phyloP scores from a whole-genome alignment of 2,113 vertebrate genomes.

The Tyrannus savana region DNA sequence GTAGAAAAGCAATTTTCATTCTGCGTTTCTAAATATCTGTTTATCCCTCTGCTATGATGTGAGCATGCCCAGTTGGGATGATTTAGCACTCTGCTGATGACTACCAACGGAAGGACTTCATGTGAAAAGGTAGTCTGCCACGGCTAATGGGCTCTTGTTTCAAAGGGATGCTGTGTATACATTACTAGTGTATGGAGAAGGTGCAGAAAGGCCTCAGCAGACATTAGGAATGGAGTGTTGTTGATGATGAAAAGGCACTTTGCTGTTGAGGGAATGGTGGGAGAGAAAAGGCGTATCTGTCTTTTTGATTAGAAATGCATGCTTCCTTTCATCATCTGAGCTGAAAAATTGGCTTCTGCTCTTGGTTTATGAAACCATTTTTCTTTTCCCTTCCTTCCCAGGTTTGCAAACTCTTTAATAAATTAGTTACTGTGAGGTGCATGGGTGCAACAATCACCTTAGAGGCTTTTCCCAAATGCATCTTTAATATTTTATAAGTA shows the following conservation, averaged over 20 bases:
- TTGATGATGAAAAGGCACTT: slow-evolving; percentile 86
- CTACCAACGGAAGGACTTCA: slow-evolving; percentile 76
- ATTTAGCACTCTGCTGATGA: slow-evolving; percentile 77
- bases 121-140: slow-evolving; percentile 81
- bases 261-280: slow-evolving; percentile 80
- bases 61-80: slow-evolving; percentile 77
- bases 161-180: slow-evolving; percentile 80
- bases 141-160: slow-evolving; percentile 82
- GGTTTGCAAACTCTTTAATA: slow-evolving; percentile 87
- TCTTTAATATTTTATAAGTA: slow-evolving; percentile 87
- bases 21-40: slow-evolving; percentile 71
- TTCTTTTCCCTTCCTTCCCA: slow-evolving; percentile 81
- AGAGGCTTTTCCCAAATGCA: slow-evolving; percentile 84
- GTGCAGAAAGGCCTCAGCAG: slow-evolving; percentile 80
- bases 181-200: slow-evolving; percentile 79
- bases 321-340: slow-evolving; percentile 84
- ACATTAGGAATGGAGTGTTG: slow-evolving; percentile 84
- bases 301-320: slow-evolving; percentile 87
- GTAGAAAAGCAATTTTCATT: slow-evolving; percentile 71
- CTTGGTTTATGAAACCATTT: slow-evolving; percentile 86
- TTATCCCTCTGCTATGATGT: slow-evolving; percentile 60
- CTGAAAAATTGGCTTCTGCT: slow-evolving; percentile 85
- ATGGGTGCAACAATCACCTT: slow-evolving; percentile 83
- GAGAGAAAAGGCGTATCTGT: slow-evolving; percentile 83
- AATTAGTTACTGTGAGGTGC: slow-evolving; percentile 83